Evolutionary conservation across 2,888 invertebrate species (phyloP).

Genomic region (Ormia ochracea): DNA sequence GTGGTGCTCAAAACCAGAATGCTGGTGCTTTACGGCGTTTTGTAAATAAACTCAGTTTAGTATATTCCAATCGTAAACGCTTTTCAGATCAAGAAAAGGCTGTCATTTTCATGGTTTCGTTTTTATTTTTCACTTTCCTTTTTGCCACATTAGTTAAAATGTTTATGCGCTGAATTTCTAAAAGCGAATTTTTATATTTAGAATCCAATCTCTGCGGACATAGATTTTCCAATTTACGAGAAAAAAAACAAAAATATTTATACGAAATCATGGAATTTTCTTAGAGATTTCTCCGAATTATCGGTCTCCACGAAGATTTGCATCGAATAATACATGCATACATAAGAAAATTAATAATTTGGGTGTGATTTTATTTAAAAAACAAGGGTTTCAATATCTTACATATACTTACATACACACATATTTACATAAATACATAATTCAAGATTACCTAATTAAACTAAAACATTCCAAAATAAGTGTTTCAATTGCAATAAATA

Average conservation of each 20-base stretch:
- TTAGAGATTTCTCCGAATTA: slow-evolving; percentile 25
- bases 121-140: slow-evolving; percentile 74
- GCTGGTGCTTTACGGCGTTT: slow-evolving; percentile 76
- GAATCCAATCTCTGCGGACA: slow-evolving; percentile 27
- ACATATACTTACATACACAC: slow-evolving; percentile 55
- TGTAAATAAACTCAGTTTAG: slow-evolving; percentile 73
- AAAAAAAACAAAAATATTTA: slow-evolving; percentile 32
- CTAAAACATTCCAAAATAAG: slow-evolving; percentile 53
- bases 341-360: slow-evolving; percentile 11
- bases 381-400: slow-evolving; percentile 58
- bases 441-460: slow-evolving; percentile 36
- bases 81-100: slow-evolving; percentile 76
- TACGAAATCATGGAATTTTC: slow-evolving; percentile 28
- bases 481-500: slow-evolving; percentile 46
- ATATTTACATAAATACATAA: slow-evolving; percentile 38
- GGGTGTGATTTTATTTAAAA: slow-evolving; percentile 39
- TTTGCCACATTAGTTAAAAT: slow-evolving; percentile 75
- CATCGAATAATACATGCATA: slow-evolving; percentile 3
- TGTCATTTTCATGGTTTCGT: slow-evolving; percentile 74
- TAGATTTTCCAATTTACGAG: slow-evolving; percentile 34
- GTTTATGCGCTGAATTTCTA: slow-evolving; percentile 69
- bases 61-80: slow-evolving; percentile 74
- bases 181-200: slow-evolving; percentile 19
- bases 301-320: slow-evolving; percentile 5
- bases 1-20: slow-evolving; percentile 64